Conservation (phyloP, 2,113 vertebrate genomes). For the Vidua chalybeata region DNA sequence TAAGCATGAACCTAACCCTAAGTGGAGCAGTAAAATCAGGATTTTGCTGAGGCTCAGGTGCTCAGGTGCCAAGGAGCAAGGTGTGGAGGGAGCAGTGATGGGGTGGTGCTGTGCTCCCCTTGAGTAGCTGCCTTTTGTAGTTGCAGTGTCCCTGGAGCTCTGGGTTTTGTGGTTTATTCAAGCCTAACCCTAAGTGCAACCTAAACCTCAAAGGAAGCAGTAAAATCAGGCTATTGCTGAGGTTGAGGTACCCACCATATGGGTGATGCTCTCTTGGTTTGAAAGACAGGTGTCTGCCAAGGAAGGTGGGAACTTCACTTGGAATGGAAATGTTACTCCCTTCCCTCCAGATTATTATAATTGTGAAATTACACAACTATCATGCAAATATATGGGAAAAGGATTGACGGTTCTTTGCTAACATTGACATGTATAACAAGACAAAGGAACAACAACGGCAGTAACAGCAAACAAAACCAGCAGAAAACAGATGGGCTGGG, state of each 20-base stretch:
- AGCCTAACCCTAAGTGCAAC: not conserved
- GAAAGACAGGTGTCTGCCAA: not conserved
- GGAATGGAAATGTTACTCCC: not conserved
- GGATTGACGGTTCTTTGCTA: not conserved
- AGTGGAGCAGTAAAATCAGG: not conserved
- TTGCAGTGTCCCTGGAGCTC: too few relatives aligned
- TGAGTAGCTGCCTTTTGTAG: not conserved
- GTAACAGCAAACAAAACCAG: too few relatives aligned
- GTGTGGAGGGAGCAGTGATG: not conserved
- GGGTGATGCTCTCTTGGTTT: not conserved
- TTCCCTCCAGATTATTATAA: not conserved
- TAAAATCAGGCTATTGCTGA: not conserved
- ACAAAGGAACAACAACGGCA: not conserved
- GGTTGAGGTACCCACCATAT: not conserved
- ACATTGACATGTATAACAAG: not conserved
- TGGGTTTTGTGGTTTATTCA: not conserved
- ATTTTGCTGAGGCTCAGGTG: not conserved
- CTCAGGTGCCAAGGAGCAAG: not conserved
- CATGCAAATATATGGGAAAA: not conserved
- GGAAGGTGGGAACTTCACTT: rapidly evolving
- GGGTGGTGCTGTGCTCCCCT: rapidly evolving
- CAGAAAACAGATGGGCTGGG: not conserved
- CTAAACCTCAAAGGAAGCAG: not conserved
- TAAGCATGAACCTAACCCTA: not conserved
- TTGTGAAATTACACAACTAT: rapidly evolving